Evolutionary conservation across 2,888 invertebrate species (phyloP).

Genomic region (Terebella lapidaria): DNA sequence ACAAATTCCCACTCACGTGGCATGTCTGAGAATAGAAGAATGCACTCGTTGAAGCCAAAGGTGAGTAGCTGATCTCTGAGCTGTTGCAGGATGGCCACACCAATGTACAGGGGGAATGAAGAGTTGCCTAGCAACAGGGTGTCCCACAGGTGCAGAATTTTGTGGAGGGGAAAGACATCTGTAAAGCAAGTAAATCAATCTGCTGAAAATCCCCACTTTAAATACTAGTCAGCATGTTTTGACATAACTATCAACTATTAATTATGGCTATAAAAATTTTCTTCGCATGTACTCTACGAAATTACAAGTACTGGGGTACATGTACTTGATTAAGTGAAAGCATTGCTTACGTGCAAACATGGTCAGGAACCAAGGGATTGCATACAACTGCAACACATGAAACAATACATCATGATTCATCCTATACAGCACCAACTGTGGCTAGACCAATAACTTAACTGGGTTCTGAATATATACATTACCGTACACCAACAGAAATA

Average conservation of each 20-base stretch:
- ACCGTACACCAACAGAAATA: too few species aligned
- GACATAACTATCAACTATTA: neutral
- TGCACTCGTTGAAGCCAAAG: slow-evolving; percentile 97
- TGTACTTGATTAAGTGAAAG: neutral
- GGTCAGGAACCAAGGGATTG: slow-evolving; percentile 98
- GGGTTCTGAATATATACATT: too few species aligned
- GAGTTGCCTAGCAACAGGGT: slow-evolving; percentile 87
- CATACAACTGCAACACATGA: slow-evolving; percentile 65
- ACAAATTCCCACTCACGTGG: slow-evolving; percentile 59
- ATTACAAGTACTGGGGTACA: neutral
- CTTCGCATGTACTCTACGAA: too few species aligned
- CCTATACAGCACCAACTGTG: neutral
- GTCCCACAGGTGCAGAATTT: slow-evolving; percentile 97
- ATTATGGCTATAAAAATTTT: neutral
- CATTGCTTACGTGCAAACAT: slow-evolving; percentile 92
- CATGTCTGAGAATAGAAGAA: slow-evolving; percentile 94
- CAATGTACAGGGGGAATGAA: slow-evolving; percentile 89
- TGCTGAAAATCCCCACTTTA: neutral
- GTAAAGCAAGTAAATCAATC: slow-evolving; percentile 20
- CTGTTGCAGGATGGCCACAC: slow-evolving; percentile 85
- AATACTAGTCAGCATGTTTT: neutral
- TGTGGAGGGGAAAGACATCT: slow-evolving; percentile 97
- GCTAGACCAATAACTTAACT: too few species aligned
- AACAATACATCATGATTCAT: neutral
- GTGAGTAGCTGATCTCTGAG: slow-evolving; percentile 62